Evolutionary conservation across 2,797 vertebrate genomes (phyloP), one percentile per base, ranked within the genome.

Genomic region (Molossus alvarezi): DNA sequence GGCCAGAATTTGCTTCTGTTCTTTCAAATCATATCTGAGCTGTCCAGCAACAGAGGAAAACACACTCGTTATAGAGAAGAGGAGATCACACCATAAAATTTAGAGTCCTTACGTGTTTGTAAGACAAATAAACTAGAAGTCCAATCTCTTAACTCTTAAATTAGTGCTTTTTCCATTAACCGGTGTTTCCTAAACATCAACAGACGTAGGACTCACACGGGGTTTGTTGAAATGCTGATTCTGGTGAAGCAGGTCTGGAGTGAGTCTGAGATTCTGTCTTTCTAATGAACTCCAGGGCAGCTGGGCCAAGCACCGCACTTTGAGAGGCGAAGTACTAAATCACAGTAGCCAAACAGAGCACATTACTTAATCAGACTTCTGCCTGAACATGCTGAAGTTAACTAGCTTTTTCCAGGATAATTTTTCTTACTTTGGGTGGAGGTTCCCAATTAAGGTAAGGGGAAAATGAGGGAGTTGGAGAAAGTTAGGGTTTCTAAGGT

Each of bases 351-450:
- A 77, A 55, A 37, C 25, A 4, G n/a, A 83, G 41, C 48, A 33
- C 7, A 73, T 80, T 89, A 71, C 45, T 91, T 94, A 62, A 95
- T 94, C 96, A 97, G 73, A 76, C 21, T 85, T 88, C 85, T 60
- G 64, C 55, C 60, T 67, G 65, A 80, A 86, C 21, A 2, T 86
- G 85, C 41, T 94, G 77, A 83, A 75, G 25, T 72, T 88, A 83
- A 92, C 67, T 92, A 58, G 12, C 85, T 94, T 97, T 82, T 91
- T 64, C 60, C 80, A 72, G 57, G 60, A 73, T 71, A 77, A 69
- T 81, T 92, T 92, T 94, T 93, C 77, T 94, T 77, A 73, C 73
- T 67, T 80, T 33, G 94, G n/a, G 48, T 14, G 4, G 4, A 95
- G 27, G 15, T 69, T 77, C 45, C 53, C 71, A 92, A 73, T 88